A percentile compares a stretch with the other conserved stretches of the same genome.
Conservation (phyloP, 1,140 invertebrate genomes). For the Calosoma granatense region DNA sequence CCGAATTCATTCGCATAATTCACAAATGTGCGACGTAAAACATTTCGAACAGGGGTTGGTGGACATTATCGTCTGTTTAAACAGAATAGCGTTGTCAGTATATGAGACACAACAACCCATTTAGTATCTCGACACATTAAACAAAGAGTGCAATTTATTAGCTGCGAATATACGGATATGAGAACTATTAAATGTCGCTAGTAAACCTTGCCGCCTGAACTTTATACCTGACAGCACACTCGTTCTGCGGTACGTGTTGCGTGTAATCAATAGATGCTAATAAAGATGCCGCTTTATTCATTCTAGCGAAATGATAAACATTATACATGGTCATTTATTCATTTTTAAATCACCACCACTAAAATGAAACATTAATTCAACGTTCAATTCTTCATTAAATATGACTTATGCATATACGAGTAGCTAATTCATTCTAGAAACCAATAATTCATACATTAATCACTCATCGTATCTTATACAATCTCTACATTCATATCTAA, state of each 20-base stretch:
- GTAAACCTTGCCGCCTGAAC: neutral
- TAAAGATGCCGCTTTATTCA: too few species aligned
- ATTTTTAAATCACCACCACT: too few species aligned
- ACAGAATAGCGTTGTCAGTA: neutral
- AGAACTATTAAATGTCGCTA: neutral
- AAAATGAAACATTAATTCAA: too few species aligned
- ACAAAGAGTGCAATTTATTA: slow-evolving; percentile 7
- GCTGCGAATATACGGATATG: neutral
- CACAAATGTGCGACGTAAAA: neutral
- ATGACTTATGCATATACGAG: too few species aligned
- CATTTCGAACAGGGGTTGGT: neutral
- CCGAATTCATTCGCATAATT: neutral
- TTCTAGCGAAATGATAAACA: too few species aligned
- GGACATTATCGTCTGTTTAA: neutral
- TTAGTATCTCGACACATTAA: slow-evolving; percentile 6
- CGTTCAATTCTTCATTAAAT: too few species aligned
- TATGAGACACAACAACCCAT: neutral
- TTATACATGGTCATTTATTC: too few species aligned
- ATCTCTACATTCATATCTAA: too few species aligned
- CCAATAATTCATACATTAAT: too few species aligned
- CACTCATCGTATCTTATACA: too few species aligned
- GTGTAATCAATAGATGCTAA: neutral
- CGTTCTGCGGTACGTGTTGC: neutral
- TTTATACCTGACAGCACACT: neutral
- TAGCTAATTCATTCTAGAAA: too few species aligned